These are phyloP conservation scores for Oreortyx pictus DNA, from an alignment of 2,797 vertebrate genomes.

Conservation along the genomic window DNA sequence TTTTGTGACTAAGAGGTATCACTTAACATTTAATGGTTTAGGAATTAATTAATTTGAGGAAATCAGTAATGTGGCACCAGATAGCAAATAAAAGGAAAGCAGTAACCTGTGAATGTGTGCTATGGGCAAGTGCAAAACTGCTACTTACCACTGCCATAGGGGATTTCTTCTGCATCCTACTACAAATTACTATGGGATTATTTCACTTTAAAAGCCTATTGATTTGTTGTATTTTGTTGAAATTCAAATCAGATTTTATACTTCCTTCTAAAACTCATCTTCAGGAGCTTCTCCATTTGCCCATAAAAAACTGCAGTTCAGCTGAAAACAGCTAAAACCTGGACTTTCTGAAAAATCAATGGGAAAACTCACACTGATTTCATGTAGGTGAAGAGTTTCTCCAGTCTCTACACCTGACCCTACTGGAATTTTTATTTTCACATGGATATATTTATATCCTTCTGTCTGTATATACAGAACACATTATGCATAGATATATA, in stretches of 20 bases:
- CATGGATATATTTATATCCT: neutral
- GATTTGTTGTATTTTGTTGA: constrained; percentile 19
- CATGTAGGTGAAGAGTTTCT: neutral
- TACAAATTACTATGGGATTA: neutral
- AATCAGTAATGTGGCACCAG: neutral
- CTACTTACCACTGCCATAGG: neutral
- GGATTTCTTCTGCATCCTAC: neutral
- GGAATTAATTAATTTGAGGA: constrained; percentile 12
- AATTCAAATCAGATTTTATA: constrained; percentile 15
- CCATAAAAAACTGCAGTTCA: neutral
- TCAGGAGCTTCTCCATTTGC: neutral
- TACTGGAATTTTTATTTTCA: neutral
- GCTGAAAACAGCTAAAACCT: neutral
- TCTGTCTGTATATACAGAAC: neutral
- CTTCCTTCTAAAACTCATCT: neutral
- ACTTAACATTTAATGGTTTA: neutral
- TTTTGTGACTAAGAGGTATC: neutral
- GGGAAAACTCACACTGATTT: neutral
- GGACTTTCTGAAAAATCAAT: neutral
- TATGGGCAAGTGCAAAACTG: neutral
- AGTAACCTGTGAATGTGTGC: neutral
- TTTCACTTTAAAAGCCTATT: constrained; percentile 41
- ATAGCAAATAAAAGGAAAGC: neutral
- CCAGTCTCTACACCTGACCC: neutral
- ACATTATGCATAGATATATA: neutral